Conservation (phyloP, 1,140 invertebrate species). For the Temnothorax longispinosus region DNA sequence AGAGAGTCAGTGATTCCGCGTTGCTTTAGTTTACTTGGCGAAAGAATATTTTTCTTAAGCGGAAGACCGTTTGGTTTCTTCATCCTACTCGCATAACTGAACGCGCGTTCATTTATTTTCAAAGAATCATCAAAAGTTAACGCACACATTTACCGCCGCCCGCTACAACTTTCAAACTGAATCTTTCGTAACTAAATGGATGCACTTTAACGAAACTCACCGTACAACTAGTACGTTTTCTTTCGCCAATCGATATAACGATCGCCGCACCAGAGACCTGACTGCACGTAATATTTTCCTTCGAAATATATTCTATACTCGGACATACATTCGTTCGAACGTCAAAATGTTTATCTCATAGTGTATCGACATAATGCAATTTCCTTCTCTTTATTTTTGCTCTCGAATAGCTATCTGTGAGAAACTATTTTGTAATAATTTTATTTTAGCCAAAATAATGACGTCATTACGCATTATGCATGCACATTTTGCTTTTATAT, state of each 20-base stretch:
- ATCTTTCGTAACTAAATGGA: constrained; percentile 7
- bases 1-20: constrained; percentile 53
- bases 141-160: constrained; percentile 47
- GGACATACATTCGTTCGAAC: not conserved
- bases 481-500: not conserved
- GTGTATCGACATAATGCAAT: not conserved
- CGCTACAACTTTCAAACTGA: constrained; percentile 35
- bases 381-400: not conserved
- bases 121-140: constrained; percentile 61
- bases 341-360: not conserved
- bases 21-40: constrained; percentile 66
- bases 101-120: constrained; percentile 43
- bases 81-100: constrained; percentile 10
- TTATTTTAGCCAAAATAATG: not conserved
- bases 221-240: not conserved
- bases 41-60: not conserved
- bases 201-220: constrained; percentile 34
- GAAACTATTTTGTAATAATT: not conserved
- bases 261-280: not conserved
- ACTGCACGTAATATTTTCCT: constrained; percentile 44
- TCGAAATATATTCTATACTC: constrained; percentile 19
- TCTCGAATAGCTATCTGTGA: not conserved
- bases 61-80: not conserved
- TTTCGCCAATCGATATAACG: constrained; percentile 26
- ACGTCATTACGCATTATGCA: not conserved